A percentile compares a stretch with the other conserved stretches of the same genome.
Conservation (phyloP, 2,113 vertebrate genomes). For the Leucopsar rothschildi region DNA sequence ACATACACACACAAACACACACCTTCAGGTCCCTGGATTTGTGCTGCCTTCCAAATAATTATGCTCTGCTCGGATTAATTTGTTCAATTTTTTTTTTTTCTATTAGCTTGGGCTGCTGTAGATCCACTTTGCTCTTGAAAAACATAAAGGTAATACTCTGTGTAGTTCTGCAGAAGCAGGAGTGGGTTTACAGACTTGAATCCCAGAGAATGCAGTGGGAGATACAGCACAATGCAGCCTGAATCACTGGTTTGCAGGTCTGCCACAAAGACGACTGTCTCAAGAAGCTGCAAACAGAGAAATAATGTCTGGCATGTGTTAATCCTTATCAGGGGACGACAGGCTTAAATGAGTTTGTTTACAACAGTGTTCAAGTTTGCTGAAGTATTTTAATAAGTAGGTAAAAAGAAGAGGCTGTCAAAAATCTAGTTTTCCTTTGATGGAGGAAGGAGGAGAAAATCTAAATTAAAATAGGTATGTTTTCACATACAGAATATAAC, state of each 20-base stretch:
- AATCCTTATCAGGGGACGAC: constrained; percentile 33
- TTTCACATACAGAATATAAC: background rate
- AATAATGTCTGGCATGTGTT: background rate
- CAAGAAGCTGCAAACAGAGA: background rate
- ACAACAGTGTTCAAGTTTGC: background rate
- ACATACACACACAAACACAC: rapidly evolving
- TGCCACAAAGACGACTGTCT: background rate
- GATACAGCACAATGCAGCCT: background rate
- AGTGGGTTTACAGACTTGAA: background rate
- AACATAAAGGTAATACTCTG: background rate
- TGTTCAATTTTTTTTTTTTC: background rate
- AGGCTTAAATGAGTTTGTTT: background rate
- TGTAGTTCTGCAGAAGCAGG: background rate
- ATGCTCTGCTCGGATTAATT: background rate
- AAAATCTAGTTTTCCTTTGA: background rate
- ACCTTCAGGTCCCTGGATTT: background rate
- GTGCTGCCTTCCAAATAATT: background rate
- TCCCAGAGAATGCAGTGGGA: background rate
- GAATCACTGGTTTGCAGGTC: background rate
- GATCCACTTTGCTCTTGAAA: background rate
- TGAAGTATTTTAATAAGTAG: constrained; percentile 5
- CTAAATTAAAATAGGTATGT: background rate
- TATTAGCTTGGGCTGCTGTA: background rate
- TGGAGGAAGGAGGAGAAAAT: background rate
- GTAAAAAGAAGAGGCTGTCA: background rate